Evolutionary conservation across 2,797 vertebrate genomes (phyloP), one percentile per base, ranked within the genome.

Genomic region (Leucoraja ocellata): DNA sequence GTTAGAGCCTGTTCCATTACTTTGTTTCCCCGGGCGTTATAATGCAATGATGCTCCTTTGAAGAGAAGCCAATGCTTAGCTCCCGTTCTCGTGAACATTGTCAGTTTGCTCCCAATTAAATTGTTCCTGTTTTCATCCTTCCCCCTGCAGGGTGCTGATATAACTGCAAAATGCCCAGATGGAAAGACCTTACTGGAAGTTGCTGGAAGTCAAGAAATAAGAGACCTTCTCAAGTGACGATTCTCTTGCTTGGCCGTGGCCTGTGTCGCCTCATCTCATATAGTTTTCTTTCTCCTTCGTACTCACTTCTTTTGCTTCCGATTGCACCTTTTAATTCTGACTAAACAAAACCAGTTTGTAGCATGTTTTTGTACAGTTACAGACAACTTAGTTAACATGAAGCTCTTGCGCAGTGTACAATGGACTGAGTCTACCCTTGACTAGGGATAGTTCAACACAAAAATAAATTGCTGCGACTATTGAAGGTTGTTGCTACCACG

Each of bases 121-220:
- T 90, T 63, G n/a, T 16, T 74, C 32, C 28, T 74, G 63, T 68
- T 76, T 61, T 14, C 13, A 23, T 32, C 25, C 93, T 54, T 94
- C 79, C 8, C 94, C 94, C 95, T 93, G 83, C 95, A 97, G 97
- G 97, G 97, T 95, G 97, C 97, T 94, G 96, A 97, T 95, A 97
- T 97, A 95, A 96, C 95, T 94, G 96, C 96, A 95, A 97, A 96
- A 95, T 96, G 97, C 93, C 97, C 97, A 93, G 97, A 97, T 94
- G 97, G 97, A 96, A 95, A 96, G 93, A 97, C 96, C 94, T 97
- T 96, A 94, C 96, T 97, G 93, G 97, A 97, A 96, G 96, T 96
- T 94, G 96, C 97, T 95, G 97, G 97, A 96, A 97, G 96, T 96
- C 96, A 97, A 94, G 97, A 96, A 95, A 97, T 97, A 96, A 97